phyloP scores from a whole-genome alignment of 2,113 vertebrate species.

The Columba janthina region DNA sequence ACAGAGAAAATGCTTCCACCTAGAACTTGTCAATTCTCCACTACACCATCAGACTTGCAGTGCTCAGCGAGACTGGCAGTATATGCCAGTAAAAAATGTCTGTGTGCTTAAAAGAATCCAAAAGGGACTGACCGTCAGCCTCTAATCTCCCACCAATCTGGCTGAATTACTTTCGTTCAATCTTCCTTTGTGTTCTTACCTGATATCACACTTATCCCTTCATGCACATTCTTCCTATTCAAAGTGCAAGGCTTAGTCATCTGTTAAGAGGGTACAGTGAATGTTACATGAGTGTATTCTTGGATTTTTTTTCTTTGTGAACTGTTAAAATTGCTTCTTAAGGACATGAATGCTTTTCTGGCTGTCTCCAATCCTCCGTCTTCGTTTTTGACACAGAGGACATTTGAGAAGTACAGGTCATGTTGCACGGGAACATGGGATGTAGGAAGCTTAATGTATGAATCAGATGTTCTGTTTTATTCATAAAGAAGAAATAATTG shows the following conservation, averaged over 20 bases:
- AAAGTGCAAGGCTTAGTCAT: not conserved
- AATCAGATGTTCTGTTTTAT: not conserved
- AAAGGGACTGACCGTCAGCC: not conserved
- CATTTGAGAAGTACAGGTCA: not conserved
- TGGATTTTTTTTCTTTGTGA: not conserved
- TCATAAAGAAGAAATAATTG: not conserved
- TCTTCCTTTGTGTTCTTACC: constrained; percentile 1
- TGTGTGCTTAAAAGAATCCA: not conserved
- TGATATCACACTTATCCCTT: not conserved
- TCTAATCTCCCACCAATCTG: not conserved
- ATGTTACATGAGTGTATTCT: not conserved
- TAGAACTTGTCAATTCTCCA: not conserved
- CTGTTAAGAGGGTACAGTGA: not conserved
- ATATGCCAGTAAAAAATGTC: not conserved
- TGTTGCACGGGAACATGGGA: not conserved
- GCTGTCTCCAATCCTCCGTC: not conserved
- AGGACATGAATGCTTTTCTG: constrained; percentile 24
- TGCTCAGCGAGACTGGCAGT: not conserved
- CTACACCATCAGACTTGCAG: not conserved
- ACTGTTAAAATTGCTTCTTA: constrained; percentile 5
- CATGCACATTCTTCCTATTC: not conserved
- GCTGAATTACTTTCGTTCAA: not conserved
- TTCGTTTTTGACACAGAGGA: not conserved
- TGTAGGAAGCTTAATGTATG: not conserved
- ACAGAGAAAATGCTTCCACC: not conserved